phyloP scores from a whole-genome alignment of 1,140 invertebrate genomes.

The Lucilia cuprina region DNA sequence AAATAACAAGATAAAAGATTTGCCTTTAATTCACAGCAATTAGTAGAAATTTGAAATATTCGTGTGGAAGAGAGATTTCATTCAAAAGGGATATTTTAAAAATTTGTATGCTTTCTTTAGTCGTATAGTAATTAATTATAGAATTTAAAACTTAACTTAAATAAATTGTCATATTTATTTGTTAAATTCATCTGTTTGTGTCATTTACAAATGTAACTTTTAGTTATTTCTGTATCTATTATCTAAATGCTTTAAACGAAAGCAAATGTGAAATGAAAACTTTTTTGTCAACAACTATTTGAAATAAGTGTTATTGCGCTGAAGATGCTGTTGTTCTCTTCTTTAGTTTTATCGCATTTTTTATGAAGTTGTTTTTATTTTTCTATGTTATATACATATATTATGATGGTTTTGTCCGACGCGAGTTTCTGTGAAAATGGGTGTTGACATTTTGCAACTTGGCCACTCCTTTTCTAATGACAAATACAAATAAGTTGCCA shows the following conservation, averaged over 20 bases:
- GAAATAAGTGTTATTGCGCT: neutral
- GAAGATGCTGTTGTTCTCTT: neutral
- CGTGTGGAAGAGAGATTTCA: neutral
- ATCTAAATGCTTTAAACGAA: neutral
- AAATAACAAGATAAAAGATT: neutral
- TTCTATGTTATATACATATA: neutral
- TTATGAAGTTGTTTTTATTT: neutral
- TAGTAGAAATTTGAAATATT: neutral
- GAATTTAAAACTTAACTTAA: slow-evolving; percentile 9
- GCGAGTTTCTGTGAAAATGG: neutral
- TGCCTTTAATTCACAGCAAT: neutral
- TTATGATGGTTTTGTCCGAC: neutral
- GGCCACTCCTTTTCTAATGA: slow-evolving; percentile 28
- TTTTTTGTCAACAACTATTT: neutral
- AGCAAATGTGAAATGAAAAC: neutral
- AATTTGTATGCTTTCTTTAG: slow-evolving; percentile 4
- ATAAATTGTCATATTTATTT: slow-evolving; percentile 7
- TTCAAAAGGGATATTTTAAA: neutral
- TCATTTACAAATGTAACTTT: neutral
- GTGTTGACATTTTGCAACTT: slow-evolving; percentile 39
- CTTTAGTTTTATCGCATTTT: neutral
- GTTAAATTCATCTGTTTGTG: neutral
- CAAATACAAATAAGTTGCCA: slow-evolving; percentile 11
- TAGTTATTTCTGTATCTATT: neutral
- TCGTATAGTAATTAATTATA: neutral